Conservation (phyloP, 2,797 vertebrate species). For the Sebastiscus tertius region DNA sequence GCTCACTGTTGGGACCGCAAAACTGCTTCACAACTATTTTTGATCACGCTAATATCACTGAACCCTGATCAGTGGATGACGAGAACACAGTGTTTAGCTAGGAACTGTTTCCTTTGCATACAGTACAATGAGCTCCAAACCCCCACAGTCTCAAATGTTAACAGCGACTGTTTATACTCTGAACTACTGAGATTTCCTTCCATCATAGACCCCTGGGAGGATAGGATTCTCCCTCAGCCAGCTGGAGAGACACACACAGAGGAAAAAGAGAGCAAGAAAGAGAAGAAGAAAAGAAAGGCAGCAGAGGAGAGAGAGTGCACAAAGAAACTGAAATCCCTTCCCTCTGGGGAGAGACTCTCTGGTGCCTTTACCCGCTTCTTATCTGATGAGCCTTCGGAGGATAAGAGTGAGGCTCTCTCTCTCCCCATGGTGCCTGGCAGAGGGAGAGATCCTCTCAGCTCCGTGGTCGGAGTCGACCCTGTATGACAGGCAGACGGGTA, state of each 20-base stretch:
- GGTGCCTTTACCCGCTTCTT: slow-evolving; percentile 58
- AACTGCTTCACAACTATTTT: slow-evolving; percentile 11
- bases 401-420: slow-evolving; percentile 54
- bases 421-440: slow-evolving; percentile 18
- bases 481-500: slow-evolving; percentile 33
- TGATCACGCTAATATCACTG: slow-evolving; percentile 17
- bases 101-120: slow-evolving; percentile 18
- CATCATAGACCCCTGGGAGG: slow-evolving; percentile 45
- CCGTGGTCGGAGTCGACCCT: slow-evolving; percentile 32
- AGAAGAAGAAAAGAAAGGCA: slow-evolving; percentile 29
- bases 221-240: slow-evolving; percentile 48
- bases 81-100: slow-evolving; percentile 3
- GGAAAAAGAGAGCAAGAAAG: slow-evolving; percentile 27
- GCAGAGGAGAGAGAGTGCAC: slow-evolving; percentile 32
- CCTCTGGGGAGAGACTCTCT: slow-evolving; percentile 54
- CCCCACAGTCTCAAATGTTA: slow-evolving; percentile 44
- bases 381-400: slow-evolving; percentile 68
- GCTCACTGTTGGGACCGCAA: slow-evolving; percentile 7
- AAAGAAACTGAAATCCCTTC: slow-evolving; percentile 58
- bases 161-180: slow-evolving; percentile 51
- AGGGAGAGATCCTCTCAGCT: slow-evolving; percentile 44
- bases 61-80: slow-evolving; percentile 4
- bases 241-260: slow-evolving; percentile 26
- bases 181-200: slow-evolving; percentile 53
- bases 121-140: slow-evolving; percentile 25